Conservation (phyloP, 2,888 invertebrate species). For the Drosophila emarginata region DNA sequence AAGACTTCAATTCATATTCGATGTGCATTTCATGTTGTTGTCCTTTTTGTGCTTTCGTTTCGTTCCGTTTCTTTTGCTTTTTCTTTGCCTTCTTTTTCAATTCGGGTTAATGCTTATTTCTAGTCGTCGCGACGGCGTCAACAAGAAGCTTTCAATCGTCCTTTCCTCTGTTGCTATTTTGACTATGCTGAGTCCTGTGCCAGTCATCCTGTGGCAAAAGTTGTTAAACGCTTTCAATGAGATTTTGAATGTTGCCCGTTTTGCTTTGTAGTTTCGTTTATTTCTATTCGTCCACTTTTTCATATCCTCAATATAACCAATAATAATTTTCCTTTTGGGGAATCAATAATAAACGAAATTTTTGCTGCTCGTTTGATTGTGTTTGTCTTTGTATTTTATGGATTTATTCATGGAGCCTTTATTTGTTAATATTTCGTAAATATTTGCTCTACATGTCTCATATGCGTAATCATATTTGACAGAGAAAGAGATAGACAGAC, state of each 20-base stretch:
- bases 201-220: constrained; percentile 38
- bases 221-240: constrained; percentile 75
- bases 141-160: constrained; percentile 44
- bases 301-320: constrained; percentile 61
- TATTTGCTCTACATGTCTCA: constrained; percentile 72
- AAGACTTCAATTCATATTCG: constrained; percentile 45
- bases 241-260: constrained; percentile 68
- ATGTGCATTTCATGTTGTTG: constrained; percentile 30
- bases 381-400: constrained; percentile 72
- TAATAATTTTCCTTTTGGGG: constrained; percentile 69
- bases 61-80: constrained; percentile 26
- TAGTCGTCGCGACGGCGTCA: constrained; percentile 67
- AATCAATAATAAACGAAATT: constrained; percentile 61
- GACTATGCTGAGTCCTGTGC: constrained; percentile 18
- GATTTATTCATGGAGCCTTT: constrained; percentile 70
- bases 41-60: constrained; percentile 6
- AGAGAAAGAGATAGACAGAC: constrained; percentile 86
- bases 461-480: constrained; percentile 71
- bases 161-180: constrained; percentile 45
- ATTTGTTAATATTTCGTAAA: constrained; percentile 77
- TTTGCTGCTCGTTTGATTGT: constrained; percentile 41
- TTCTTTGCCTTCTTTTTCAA: constrained; percentile 52
- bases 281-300: not conserved
- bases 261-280: constrained; percentile 10
- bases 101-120: constrained; percentile 78